Base-by-base conservation (phyloP, 1,140 invertebrate species). In the Diploscapter pachys region DNA sequence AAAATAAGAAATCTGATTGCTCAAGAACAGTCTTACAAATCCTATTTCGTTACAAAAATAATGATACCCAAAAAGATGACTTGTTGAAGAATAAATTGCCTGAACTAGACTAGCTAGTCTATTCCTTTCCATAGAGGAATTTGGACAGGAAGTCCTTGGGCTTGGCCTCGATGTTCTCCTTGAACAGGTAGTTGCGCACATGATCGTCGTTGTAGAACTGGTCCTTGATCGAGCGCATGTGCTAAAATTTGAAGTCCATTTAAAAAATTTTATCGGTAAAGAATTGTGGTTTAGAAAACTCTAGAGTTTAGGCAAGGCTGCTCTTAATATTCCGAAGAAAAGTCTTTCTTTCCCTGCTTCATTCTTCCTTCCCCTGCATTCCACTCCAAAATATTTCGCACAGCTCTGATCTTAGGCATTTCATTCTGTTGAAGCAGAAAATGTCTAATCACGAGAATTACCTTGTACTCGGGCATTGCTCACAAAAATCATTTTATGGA, bases 111-210 rank as follows among this genome's bases (percentile, higher is more conserved):
- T 31, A 31, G 31, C 31, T 50, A 59, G 55, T 59, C 56, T 71
- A 80, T 63, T 80, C 75, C 57, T 80, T 80, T 68, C 78, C 79
- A 57, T 63, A 73, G 69, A 83, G 76, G 78, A 83, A 83, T 51
- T 79, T 71, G 9, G 82, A 84, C 55, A 83, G 74, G 81, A 83
- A 83, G 75, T 83, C 82, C 73, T 83, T 84, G 5, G 82, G 76
- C 62, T 84, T 84, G 5, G 82, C 65, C 55, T 83, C 82, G 66
- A 83, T 71, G 56, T 83, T 83, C 71, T 83, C 82, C n/a, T 78
- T 64, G 77, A 83, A 81, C 65, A 83, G 72, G 65, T 76, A 81
- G 72, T 83, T 83, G 61, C 82, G 77, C 8, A 83, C 81, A 64
- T 83, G 79, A 63, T 82, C 79, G 6, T 79, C 72, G 51, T 82